A percentile compares a stretch with the other conserved stretches of the same genome.
Conservation (phyloP, 2,797 vertebrate species). For the Sparidentex hasta region DNA sequence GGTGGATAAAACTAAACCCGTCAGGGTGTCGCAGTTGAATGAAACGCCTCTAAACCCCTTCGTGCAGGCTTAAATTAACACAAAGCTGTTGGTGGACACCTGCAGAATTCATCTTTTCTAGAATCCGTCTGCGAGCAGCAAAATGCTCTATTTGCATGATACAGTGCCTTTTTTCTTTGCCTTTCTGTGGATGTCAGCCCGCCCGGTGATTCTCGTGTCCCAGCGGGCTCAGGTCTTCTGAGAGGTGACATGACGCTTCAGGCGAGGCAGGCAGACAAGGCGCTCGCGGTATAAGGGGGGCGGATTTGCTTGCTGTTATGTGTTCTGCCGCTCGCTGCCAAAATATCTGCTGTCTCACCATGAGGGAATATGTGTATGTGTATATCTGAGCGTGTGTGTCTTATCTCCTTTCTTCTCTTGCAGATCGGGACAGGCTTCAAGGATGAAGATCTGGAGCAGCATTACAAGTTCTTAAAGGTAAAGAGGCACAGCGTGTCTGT, state of each 20-base stretch:
- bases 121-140: conserved; percentile 16
- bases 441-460: conserved; percentile 92
- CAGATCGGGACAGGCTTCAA: conserved; percentile 96
- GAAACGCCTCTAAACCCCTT: conserved; percentile 19
- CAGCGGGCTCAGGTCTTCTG: conserved; percentile 66
- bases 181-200: conserved; percentile 46
- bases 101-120: conserved; percentile 35
- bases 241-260: conserved; percentile 71
- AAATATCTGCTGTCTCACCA: conserved; percentile 65
- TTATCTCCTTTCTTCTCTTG: conserved; percentile 51
- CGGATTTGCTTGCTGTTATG: conserved; percentile 48
- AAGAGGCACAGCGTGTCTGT: conserved; percentile 26
- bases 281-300: conserved; percentile 25
- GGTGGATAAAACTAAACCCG: conserved; percentile 18
- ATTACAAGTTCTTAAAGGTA: conserved; percentile 91
- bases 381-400: conserved; percentile 13
- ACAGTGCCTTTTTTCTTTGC: conserved; percentile 1
- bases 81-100: conserved; percentile 46
- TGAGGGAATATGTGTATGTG: conserved; percentile 49
- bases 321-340: conserved; percentile 60
- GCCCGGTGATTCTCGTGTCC: conserved; percentile 55
- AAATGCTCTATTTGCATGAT: conserved; percentile 62
- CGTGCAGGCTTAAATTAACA: conserved; percentile 10
- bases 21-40: conserved; percentile 29
- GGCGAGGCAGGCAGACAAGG: conserved; percentile 69